Evolutionary conservation across 2,888 invertebrate species (phyloP).

Genomic region (Drosophila siamana): DNA sequence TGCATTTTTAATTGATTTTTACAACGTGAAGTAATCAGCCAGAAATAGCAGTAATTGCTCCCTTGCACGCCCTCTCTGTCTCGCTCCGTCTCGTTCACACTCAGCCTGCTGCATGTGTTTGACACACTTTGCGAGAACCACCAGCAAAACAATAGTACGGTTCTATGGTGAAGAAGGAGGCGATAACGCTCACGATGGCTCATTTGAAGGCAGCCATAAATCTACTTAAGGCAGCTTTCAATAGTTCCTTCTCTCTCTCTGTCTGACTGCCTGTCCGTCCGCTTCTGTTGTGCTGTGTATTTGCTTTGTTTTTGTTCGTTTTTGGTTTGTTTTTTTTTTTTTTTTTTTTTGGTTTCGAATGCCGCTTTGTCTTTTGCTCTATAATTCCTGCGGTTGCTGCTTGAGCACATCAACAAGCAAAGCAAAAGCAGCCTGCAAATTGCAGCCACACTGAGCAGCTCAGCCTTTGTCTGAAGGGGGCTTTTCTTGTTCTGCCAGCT

Average conservation of each 20-base stretch:
- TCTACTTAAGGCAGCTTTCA: slow-evolving; percentile 76
- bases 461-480: slow-evolving; percentile 29
- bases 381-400: slow-evolving; percentile 48
- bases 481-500: slow-evolving; percentile 36
- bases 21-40: slow-evolving; percentile 79
- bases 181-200: slow-evolving; percentile 32
- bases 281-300: slow-evolving; percentile 27
- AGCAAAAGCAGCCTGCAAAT: slow-evolving; percentile 37
- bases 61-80: slow-evolving; percentile 11
- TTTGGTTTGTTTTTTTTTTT: slow-evolving; percentile 23
- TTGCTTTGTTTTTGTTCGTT: slow-evolving; percentile 13
- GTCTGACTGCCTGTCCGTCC: slow-evolving; percentile 8
- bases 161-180: background rate
- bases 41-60: slow-evolving; percentile 78
- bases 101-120: slow-evolving; percentile 61
- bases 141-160: slow-evolving; percentile 37
- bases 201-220: slow-evolving; percentile 73
- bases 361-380: slow-evolving; percentile 51
- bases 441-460: slow-evolving; percentile 44
- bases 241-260: slow-evolving; percentile 52
- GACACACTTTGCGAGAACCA: slow-evolving; percentile 67
- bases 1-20: slow-evolving; percentile 78
- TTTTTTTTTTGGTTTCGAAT: slow-evolving; percentile 36
- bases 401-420: slow-evolving; percentile 33
- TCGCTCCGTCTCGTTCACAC: background rate